Conservation (phyloP, 1,140 invertebrate genomes). For the Zaprionus africanus region DNA sequence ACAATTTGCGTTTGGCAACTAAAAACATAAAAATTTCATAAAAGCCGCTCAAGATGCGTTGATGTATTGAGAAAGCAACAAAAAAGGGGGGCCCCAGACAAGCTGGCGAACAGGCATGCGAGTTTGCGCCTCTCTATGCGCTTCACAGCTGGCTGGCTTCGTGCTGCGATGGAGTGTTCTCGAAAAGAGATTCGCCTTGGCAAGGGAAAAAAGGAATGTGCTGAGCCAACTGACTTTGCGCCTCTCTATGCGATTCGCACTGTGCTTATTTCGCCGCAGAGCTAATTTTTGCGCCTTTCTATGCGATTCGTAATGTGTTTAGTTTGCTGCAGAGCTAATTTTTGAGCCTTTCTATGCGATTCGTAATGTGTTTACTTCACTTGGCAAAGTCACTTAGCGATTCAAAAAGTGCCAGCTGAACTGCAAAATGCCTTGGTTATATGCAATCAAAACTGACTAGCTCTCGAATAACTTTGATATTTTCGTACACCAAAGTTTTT, state of each 20-base stretch:
- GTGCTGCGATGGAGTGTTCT: neutral
- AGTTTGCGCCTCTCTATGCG: conserved; percentile 30
- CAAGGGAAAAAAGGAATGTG: neutral
- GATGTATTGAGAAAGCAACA: conserved; percentile 43
- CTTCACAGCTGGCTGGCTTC: conserved; percentile 32
- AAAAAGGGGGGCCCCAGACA: neutral
- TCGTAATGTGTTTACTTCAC: no score
- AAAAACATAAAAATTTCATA: conserved; percentile 53
- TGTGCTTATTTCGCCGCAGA: neutral
- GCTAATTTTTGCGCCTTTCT: neutral
- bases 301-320: neutral
- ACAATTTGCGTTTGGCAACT: conserved; percentile 54
- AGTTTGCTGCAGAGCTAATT: no score
- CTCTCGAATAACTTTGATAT: no score
- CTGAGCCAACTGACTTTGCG: neutral
- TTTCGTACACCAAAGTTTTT: no score
- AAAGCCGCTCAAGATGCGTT: conserved; percentile 46
- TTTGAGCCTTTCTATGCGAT: no score
- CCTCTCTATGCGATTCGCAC: neutral
- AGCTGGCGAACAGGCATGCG: neutral
- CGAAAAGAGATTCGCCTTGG: neutral
- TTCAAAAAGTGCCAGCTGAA: no score
- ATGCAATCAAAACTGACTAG: no score
- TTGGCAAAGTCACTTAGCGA: no score
- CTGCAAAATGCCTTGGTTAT: no score